A percentile compares a stretch with the other conserved stretches of the same genome.
Conservation (phyloP, 2,113 vertebrate genomes). For the Mohoua ochrocephala region DNA sequence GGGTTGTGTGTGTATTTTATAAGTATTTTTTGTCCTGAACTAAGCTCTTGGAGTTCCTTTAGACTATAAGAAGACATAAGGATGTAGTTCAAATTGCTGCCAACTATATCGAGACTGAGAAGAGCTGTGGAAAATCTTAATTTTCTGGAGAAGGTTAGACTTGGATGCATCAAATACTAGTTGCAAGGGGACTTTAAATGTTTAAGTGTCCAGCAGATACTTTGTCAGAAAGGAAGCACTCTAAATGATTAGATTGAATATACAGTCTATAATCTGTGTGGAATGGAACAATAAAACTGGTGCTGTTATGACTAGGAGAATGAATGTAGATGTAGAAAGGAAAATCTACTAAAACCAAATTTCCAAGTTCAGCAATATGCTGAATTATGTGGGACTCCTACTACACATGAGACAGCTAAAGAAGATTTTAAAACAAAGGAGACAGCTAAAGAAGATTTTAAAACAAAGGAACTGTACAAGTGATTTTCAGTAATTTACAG, state of each 20-base stretch:
- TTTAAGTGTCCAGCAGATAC: neutral
- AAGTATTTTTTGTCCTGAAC: neutral
- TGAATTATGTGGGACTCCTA: neutral
- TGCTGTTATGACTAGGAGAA: neutral
- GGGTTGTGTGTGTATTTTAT: neutral
- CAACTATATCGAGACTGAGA: neutral
- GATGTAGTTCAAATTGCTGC: neutral
- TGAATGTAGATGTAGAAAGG: neutral
- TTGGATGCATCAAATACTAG: neutral
- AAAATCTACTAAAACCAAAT: neutral
- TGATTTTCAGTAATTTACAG: neutral
- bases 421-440: neutral
- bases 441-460: neutral
- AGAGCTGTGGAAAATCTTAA: constrained; percentile 23
- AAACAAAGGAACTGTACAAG: neutral
- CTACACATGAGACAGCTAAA: neutral
- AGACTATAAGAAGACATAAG: neutral
- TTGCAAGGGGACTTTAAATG: neutral
- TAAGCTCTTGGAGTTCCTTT: neutral
- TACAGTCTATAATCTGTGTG: neutral
- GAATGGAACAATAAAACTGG: neutral
- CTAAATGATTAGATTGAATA: neutral
- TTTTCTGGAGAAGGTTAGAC: constrained; percentile 36
- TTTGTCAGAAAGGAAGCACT: constrained; percentile 11
- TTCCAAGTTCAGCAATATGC: neutral